Conservation (phyloP, 1,140 invertebrate species). For the Drosophila lacteicornis region DNA sequence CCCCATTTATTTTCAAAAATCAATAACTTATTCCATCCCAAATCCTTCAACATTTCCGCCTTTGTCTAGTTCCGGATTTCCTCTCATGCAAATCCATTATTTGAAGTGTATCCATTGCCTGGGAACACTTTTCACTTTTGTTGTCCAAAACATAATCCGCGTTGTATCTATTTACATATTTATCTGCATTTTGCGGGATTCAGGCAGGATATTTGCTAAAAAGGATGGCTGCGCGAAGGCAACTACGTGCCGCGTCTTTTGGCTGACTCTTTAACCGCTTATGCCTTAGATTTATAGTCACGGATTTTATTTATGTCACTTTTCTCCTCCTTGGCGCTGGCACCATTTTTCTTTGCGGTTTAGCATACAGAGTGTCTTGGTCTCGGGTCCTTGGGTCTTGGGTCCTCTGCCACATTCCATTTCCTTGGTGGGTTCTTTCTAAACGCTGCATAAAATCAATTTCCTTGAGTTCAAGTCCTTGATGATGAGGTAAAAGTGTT, state of each 20-base stretch:
- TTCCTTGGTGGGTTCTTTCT: constrained; percentile 15
- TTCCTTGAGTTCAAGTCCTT: constrained; percentile 60
- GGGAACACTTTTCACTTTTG: constrained; percentile 67
- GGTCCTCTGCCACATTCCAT: constrained; percentile 14
- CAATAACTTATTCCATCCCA: neutral
- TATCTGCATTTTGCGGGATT: constrained; percentile 67
- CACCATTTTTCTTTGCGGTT: constrained; percentile 70
- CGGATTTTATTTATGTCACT: constrained; percentile 82
- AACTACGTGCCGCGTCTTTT: constrained; percentile 43
- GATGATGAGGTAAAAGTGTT: constrained; percentile 79
- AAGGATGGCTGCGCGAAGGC: constrained; percentile 1
- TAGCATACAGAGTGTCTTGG: constrained; percentile 60
- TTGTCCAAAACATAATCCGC: constrained; percentile 71
- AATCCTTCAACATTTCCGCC: neutral
- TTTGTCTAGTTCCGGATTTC: neutral
- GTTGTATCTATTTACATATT: constrained; percentile 82
- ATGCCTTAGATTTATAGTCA: constrained; percentile 80
- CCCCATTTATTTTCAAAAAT: neutral
- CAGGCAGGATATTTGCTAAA: neutral
- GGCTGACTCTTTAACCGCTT: constrained; percentile 75
- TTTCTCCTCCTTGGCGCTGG: constrained; percentile 34
- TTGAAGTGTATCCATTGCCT: constrained; percentile 16
- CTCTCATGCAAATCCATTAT: constrained; percentile 6
- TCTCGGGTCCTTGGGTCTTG: neutral
- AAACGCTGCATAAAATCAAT: constrained; percentile 78